These are phyloP conservation scores for Prochilodus magdalenae DNA, from an alignment of 2,113 vertebrate species.

Conservation along the genomic window DNA sequence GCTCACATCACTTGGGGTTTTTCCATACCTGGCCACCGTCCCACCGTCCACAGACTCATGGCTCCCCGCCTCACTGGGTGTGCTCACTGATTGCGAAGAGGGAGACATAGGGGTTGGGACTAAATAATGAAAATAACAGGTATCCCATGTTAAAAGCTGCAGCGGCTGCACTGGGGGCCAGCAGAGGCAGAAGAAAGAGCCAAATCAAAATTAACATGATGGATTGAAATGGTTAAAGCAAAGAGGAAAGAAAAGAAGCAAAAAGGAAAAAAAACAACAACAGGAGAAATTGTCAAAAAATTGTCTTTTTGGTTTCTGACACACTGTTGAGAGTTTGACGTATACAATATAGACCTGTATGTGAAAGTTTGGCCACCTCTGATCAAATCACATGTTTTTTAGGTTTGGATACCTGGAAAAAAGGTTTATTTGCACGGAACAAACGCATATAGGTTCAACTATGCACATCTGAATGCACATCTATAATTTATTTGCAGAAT, in stretches of 20 bases:
- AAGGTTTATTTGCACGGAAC: too few relatives aligned
- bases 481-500: too few relatives aligned
- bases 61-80: constrained; percentile 91
- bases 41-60: constrained; percentile 88
- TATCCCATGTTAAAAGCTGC: constrained; percentile 91
- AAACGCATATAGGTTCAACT: too few relatives aligned
- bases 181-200: constrained; percentile 76
- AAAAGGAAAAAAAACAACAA: constrained; percentile 50
- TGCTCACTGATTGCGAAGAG: constrained; percentile 90
- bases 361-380: too few relatives aligned
- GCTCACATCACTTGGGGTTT: not conserved
- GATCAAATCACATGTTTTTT: too few relatives aligned
- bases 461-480: too few relatives aligned
- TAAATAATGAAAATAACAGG: constrained; percentile 97
- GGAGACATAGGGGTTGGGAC: constrained; percentile 95
- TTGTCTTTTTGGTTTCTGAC: constrained; percentile 61
- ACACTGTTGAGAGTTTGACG: constrained; percentile 11
- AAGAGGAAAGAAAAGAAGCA: constrained; percentile 67
- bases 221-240: constrained; percentile 79
- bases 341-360: not conserved
- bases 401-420: too few relatives aligned
- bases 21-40: constrained; percentile 84
- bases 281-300: constrained; percentile 82
- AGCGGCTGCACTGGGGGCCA: constrained; percentile 86
- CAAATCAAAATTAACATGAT: constrained; percentile 66